Conservation (phyloP, 2,113 vertebrate species). For the Tringa solitaria region DNA sequence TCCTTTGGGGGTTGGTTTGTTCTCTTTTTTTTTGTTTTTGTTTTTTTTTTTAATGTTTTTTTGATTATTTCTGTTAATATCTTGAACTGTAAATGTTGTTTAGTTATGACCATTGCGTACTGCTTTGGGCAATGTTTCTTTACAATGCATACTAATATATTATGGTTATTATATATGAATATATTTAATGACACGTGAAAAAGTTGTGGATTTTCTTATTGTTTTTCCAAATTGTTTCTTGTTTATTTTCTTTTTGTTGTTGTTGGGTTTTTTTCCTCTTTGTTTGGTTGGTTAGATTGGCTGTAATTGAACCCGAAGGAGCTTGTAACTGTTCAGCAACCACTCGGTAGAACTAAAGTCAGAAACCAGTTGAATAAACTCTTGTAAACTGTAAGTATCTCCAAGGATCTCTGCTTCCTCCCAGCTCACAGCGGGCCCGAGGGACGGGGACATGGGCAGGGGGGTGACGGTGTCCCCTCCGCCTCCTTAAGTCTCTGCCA, state of each 20-base stretch:
- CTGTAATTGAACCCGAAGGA: slow-evolving; percentile 83
- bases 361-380: slow-evolving; percentile 93
- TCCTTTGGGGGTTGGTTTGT: background rate
- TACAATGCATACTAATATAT: slow-evolving; percentile 99
- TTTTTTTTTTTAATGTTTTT: background rate
- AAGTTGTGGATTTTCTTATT: slow-evolving; percentile 90
- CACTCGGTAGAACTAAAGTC: slow-evolving; percentile 89
- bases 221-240: slow-evolving; percentile 65
- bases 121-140: slow-evolving; percentile 85
- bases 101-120: slow-evolving; percentile 87
- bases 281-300: slow-evolving; percentile 74
- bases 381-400: slow-evolving; percentile 75
- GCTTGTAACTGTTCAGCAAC: slow-evolving; percentile 90
- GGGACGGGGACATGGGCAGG: background rate
- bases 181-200: slow-evolving; percentile 98
- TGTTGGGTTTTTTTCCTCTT: slow-evolving; percentile 38
- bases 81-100: slow-evolving; percentile 92
- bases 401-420: background rate
- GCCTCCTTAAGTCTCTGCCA: background rate
- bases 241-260: slow-evolving; percentile 57
- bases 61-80: slow-evolving; percentile 78
- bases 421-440: accelerated
- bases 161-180: slow-evolving; percentile 99
- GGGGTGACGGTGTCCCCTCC: background rate
- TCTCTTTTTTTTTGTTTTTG: background rate